Conservation (phyloP, 2,888 invertebrate genomes). For the Drosophila kambysellisi region DNA sequence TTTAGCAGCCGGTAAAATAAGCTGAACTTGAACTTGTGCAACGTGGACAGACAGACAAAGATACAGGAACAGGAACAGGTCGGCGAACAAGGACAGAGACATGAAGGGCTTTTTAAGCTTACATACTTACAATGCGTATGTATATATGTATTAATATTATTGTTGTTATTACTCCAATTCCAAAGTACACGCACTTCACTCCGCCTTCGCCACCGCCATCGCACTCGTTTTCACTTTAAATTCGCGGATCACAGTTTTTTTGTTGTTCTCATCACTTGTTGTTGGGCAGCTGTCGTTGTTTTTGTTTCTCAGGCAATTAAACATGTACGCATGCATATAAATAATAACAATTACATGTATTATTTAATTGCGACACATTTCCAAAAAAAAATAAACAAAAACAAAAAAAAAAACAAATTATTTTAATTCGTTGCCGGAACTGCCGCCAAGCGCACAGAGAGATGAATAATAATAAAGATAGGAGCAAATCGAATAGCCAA, state of each 20-base stretch:
- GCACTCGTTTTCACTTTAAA: constrained; percentile 20
- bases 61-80: not conserved
- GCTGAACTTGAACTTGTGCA: constrained; percentile 62
- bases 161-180: constrained; percentile 51
- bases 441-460: constrained; percentile 1
- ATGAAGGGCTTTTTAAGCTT: not conserved
- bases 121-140: constrained; percentile 29
- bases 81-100: constrained; percentile 1
- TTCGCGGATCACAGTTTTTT: constrained; percentile 66
- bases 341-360: constrained; percentile 38
- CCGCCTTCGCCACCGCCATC: constrained; percentile 32
- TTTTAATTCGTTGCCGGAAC: constrained; percentile 20
- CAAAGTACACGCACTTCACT: constrained; percentile 53
- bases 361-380: constrained; percentile 56
- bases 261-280: constrained; percentile 27
- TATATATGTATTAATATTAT: constrained; percentile 8
- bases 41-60: constrained; percentile 31
- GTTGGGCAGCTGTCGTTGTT: constrained; percentile 18
- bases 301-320: constrained; percentile 55
- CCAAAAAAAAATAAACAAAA: constrained; percentile 19
- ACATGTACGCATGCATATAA: constrained; percentile 26
- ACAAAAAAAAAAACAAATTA: constrained; percentile 4
- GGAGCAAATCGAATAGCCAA: constrained; percentile 17
- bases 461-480: constrained; percentile 4
- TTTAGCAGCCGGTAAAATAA: constrained; percentile 47